phyloP scores from a whole-genome alignment of 2,888 invertebrate species.

The Chymomyza amoena region DNA sequence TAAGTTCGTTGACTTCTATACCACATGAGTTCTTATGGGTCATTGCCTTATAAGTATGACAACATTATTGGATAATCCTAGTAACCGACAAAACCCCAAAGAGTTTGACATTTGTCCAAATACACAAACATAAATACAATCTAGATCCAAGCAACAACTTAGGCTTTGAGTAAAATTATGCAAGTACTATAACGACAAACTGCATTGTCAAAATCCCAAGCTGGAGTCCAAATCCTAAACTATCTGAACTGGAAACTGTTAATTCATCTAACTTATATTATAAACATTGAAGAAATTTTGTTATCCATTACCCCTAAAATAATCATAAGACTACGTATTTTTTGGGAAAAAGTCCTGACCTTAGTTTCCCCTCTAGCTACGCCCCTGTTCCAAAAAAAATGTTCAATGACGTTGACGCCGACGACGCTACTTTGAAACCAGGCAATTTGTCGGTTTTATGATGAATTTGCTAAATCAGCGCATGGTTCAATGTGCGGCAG shows the following conservation, averaged over 20 bases:
- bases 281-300: too few relatives aligned
- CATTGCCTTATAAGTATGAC: neutral
- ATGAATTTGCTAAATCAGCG: conserved; percentile 7
- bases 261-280: too few relatives aligned
- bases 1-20: neutral
- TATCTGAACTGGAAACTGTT: too few relatives aligned
- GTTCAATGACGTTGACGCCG: neutral
- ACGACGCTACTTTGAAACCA: neutral
- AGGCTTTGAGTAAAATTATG: too few relatives aligned
- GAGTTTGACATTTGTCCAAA: neutral
- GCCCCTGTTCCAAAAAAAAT: neutral
- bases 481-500: neutral
- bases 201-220: too few relatives aligned
- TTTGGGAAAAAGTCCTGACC: too few relatives aligned
- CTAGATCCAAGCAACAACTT: neutral
- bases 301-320: too few relatives aligned
- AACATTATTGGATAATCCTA: neutral
- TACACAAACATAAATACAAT: neutral
- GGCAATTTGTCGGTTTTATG: conserved; percentile 7
- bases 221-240: too few relatives aligned
- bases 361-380: too few relatives aligned
- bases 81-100: neutral
- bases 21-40: neutral
- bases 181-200: too few relatives aligned
- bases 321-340: too few relatives aligned